Percentiles rank a stretch among this genome's conserved stretches.
These are phyloP conservation scores for Brachypteracias leptosomus DNA, from an alignment of 2,113 vertebrate genomes.

Conservation along the genomic window DNA sequence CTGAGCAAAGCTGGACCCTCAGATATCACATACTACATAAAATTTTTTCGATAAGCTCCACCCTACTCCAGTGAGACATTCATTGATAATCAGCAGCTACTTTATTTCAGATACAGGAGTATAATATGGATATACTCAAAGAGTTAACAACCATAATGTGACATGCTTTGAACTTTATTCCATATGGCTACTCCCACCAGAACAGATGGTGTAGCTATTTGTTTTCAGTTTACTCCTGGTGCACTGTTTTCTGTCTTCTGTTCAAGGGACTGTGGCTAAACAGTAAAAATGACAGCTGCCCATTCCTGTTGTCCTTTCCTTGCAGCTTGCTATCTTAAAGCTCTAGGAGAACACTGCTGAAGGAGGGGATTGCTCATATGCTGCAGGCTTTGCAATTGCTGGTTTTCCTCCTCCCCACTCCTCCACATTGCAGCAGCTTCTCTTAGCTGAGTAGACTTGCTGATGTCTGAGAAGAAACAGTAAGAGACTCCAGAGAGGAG, in stretches of 20 bases:
- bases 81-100: neutral
- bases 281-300: constrained; percentile 40
- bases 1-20: neutral
- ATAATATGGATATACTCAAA: neutral
- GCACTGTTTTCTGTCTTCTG: constrained; percentile 33
- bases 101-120: neutral
- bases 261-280: constrained; percentile 5
- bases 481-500: neutral
- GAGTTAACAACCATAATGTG: constrained; percentile 3
- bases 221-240: constrained; percentile 23
- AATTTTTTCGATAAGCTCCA: too few species aligned
- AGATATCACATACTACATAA: rapidly evolving
- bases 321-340: neutral
- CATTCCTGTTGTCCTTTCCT: constrained; percentile 15
- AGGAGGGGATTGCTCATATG: constrained; percentile 31
- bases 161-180: constrained; percentile 19
- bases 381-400: neutral
- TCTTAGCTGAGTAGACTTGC: rapidly evolving
- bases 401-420: neutral
- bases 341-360: neutral
- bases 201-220: constrained; percentile 40
- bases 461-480: neutral
- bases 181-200: constrained; percentile 58
- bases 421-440: neutral
- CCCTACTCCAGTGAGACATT: neutral